A percentile compares a stretch with the other conserved stretches of the same genome.
Evolutionary conservation across 1,140 invertebrate species (phyloP).

Genomic region (Philaenus spumarius): DNA sequence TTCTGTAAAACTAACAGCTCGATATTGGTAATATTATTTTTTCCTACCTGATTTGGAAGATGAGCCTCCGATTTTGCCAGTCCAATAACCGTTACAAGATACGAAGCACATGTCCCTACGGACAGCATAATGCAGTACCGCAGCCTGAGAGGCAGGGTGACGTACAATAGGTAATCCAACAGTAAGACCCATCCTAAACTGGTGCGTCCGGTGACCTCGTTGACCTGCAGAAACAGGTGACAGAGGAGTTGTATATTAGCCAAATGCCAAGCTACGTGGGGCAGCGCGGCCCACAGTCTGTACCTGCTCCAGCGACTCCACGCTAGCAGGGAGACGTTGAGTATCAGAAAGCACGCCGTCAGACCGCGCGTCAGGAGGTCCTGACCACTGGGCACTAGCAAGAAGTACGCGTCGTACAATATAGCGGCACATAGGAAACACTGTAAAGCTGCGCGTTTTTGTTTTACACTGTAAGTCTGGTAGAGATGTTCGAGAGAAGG

Average conservation of each 20-base stretch:
- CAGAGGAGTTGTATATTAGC: slow-evolving; percentile 53
- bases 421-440: slow-evolving; percentile 63
- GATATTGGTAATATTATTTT: no score
- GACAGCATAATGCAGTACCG: slow-evolving; percentile 54
- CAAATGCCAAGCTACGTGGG: slow-evolving; percentile 54
- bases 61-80: slow-evolving; percentile 39
- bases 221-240: slow-evolving; percentile 46
- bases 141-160: slow-evolving; percentile 67
- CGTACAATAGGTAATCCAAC: slow-evolving; percentile 78
- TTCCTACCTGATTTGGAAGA: slow-evolving; percentile 49
- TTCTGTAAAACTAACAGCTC: no score
- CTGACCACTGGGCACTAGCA: slow-evolving; percentile 51
- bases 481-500: slow-evolving; percentile 55
- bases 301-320: slow-evolving; percentile 42
- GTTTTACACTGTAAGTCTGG: slow-evolving; percentile 63
- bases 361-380: slow-evolving; percentile 36
- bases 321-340: slow-evolving; percentile 46
- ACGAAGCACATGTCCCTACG: slow-evolving; percentile 49
- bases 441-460: slow-evolving; percentile 66
- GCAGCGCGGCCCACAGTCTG: slow-evolving; percentile 47
- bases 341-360: slow-evolving; percentile 45
- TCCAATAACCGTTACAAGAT: slow-evolving; percentile 48
- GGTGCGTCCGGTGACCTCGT: slow-evolving; percentile 47
- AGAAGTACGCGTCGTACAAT: slow-evolving; percentile 57
- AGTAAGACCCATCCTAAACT: slow-evolving; percentile 70